Evolutionary conservation across 2,888 invertebrate species (phyloP).

Genomic region (Drosophila borealis): DNA sequence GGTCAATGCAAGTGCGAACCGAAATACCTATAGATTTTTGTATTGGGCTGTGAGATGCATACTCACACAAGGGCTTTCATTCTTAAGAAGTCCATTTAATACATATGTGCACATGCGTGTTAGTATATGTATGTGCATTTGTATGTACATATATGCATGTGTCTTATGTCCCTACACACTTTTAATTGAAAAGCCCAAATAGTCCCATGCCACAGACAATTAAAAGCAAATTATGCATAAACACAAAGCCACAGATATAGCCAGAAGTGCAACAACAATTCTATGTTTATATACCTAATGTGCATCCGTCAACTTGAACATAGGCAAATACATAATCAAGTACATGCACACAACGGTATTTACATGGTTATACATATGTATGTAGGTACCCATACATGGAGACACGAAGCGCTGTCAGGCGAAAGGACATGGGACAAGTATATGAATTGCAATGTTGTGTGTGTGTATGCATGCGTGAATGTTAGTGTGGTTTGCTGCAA

Average conservation of each 20-base stretch:
- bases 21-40: too few relatives aligned
- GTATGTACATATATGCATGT: constrained; percentile 1
- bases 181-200: constrained; percentile 55
- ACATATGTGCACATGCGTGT: constrained; percentile 1
- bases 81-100: background rate
- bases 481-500: constrained; percentile 40
- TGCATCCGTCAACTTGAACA: constrained; percentile 39
- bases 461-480: constrained; percentile 18
- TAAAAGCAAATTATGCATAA: constrained; percentile 54
- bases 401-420: constrained; percentile 51
- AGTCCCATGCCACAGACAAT: constrained; percentile 47
- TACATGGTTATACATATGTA: constrained; percentile 11
- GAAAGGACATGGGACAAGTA: constrained; percentile 64
- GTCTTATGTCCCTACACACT: constrained; percentile 2
- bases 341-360: constrained; percentile 12
- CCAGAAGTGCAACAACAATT: constrained; percentile 31
- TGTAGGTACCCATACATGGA: constrained; percentile 30
- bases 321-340: constrained; percentile 17
- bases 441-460: constrained; percentile 56
- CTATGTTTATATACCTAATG: constrained; percentile 48
- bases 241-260: constrained; percentile 32
- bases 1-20: too few relatives aligned
- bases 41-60: background rate
- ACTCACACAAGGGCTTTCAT: background rate
- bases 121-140: constrained; percentile 3